A percentile compares a stretch with the other conserved stretches of the same genome.
Evolutionary conservation across 1,140 invertebrate genomes (phyloP).

Genomic region (Phocides pigmalion): DNA sequence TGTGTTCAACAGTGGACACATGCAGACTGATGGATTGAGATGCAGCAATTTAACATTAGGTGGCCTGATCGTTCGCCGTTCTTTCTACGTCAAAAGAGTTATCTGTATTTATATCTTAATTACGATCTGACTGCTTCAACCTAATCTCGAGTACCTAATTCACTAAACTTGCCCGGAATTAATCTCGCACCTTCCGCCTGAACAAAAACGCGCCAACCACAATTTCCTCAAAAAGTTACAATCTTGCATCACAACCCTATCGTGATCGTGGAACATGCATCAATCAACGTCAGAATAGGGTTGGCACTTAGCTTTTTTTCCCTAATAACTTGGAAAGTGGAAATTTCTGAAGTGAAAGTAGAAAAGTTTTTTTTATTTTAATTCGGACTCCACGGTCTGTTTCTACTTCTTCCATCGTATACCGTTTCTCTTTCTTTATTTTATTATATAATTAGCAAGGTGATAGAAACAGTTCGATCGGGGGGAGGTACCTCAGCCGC

Average conservation of each 20-base stretch:
- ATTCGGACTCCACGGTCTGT: no score
- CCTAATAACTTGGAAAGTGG: background rate
- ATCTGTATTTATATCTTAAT: conserved; percentile 1
- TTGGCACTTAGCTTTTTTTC: conserved; percentile 9
- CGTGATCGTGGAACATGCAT: conserved; percentile 39
- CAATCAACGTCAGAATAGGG: conserved; percentile 29
- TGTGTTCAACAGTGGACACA: no score
- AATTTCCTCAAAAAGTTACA: conserved; percentile 36
- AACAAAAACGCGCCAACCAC: conserved; percentile 39
- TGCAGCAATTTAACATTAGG: no score
- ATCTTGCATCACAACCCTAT: conserved; percentile 39
- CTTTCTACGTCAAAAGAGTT: background rate
- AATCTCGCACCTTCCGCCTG: conserved; percentile 15
- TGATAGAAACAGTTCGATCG: no score
- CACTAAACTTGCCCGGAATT: conserved; percentile 16
- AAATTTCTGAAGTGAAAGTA: background rate
- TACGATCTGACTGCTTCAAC: background rate
- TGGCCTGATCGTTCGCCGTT: no score
- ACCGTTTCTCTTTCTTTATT: no score
- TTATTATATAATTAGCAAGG: no score
- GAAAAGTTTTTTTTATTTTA: background rate
- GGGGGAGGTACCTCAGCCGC: no score
- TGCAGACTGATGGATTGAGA: no score
- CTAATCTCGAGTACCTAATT: conserved; percentile 10
- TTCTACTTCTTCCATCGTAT: no score